phyloP scores from a whole-genome alignment of 2,113 vertebrate species.

The Campylomormyrus tamandua region DNA sequence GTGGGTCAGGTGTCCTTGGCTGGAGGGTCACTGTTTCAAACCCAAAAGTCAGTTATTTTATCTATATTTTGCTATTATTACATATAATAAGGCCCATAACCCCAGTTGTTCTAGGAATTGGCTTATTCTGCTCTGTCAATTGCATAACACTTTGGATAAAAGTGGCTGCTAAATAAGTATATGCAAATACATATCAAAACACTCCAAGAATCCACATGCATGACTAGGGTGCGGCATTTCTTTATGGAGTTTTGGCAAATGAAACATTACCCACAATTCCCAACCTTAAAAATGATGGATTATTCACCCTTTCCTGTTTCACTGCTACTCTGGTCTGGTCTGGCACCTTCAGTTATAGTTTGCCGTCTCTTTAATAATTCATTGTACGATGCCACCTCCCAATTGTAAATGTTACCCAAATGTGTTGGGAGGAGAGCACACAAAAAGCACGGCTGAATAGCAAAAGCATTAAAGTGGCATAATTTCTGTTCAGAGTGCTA shows the following conservation, averaged over 20 bases:
- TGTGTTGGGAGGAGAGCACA: not conserved
- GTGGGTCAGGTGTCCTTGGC: not conserved
- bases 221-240: not conserved
- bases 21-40: not conserved
- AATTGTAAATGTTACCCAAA: not conserved
- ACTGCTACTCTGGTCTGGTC: not conserved
- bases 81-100: not conserved
- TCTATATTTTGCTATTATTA: not conserved
- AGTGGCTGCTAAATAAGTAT: not conserved
- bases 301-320: not conserved
- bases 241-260: not conserved
- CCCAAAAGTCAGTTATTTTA: not conserved
- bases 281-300: not conserved
- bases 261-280: not conserved
- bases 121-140: not conserved
- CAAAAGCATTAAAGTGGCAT: slow-evolving; percentile 4
- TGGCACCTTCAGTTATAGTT: not conserved
- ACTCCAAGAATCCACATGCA: not conserved
- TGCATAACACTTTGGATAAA: not conserved
- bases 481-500: not conserved
- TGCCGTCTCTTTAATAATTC: not conserved
- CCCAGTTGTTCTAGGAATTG: not conserved
- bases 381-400: not conserved
- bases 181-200: not conserved
- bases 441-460: not conserved